Percentiles rank a stretch among this genome's conserved stretches.
Conservation (phyloP, 2,113 vertebrate species). For the Sinocyclocheilus grahami region DNA sequence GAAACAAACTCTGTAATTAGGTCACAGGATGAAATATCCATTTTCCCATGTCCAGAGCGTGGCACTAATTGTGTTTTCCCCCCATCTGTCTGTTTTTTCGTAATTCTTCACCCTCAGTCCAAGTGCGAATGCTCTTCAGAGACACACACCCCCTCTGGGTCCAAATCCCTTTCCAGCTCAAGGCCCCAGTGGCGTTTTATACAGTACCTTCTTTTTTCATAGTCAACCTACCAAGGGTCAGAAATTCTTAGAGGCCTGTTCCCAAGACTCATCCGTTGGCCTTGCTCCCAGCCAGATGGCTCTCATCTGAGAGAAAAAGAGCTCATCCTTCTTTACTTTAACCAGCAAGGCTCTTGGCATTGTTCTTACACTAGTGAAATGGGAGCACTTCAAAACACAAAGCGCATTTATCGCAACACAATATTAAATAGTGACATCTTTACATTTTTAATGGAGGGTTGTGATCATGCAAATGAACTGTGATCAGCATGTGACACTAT, state of each 20-base stretch:
- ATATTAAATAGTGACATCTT: not conserved
- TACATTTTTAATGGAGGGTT: not conserved
- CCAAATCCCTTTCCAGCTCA: slow-evolving; percentile 21
- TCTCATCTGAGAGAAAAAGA: slow-evolving; percentile 39
- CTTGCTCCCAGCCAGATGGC: slow-evolving; percentile 52
- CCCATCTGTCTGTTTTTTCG: not conserved
- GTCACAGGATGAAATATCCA: slow-evolving; percentile 41
- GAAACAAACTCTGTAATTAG: slow-evolving; percentile 43
- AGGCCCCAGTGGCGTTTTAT: slow-evolving; percentile 19
- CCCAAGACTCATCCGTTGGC: slow-evolving; percentile 39
- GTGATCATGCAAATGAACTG: not conserved
- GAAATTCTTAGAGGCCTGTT: slow-evolving; percentile 35
- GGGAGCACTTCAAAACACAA: slow-evolving; percentile 6
- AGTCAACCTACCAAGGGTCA: slow-evolving; percentile 35
- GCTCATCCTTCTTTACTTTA: slow-evolving; percentile 50
- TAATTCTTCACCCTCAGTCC: slow-evolving; percentile 4
- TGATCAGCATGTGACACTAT: not conserved
- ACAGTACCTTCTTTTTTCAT: slow-evolving; percentile 26
- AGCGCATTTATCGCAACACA: slow-evolving; percentile 8
- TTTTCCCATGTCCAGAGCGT: slow-evolving; percentile 36
- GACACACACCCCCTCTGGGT: slow-evolving; percentile 5
- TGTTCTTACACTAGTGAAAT: slow-evolving; percentile 18
- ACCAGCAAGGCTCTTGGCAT: slow-evolving; percentile 49
- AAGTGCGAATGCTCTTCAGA: slow-evolving; percentile 14
- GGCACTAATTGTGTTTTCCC: not conserved